Base-by-base conservation (phyloP, 2,888 invertebrate species). In the Sussaba pulchella region DNA sequence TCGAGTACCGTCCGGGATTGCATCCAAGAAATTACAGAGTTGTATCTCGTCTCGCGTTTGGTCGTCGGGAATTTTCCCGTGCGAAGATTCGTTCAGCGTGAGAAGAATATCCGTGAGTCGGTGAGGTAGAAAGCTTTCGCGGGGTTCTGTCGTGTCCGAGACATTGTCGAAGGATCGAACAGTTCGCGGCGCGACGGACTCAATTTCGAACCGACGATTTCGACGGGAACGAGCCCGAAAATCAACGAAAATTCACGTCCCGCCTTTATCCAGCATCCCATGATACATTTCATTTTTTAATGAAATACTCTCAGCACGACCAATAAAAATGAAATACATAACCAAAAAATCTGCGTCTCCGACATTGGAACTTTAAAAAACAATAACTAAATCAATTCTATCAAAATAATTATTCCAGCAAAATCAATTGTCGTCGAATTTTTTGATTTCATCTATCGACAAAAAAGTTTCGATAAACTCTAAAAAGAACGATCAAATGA, bases 41-140 rank as follows among this genome's bases (percentile, higher is more conserved):
- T 6, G 31, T n/a, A n/a, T 31, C 31, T 31, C 31, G 31, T 31
- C 31, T 31, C 14, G 14, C 41, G 59, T 39, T 36, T 59, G 8
- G 24, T 66, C 43, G 6, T 50, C 12, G 21, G 45, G 61, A 71
- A 63, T 67, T 76, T 64, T 67, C 66, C 81, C 69, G 31, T 54
- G 14, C 41, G 47, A 63, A 66, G 31, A 50, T 64, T 52, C 63
- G 6, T 31, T 17, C 57, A 8, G 9, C 41, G 31, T 8, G 41
- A 41, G 31, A 81, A n/a, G 8, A 36, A 75, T 75, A 67, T 72
- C 78, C 71, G 21, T 41, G 45, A 61, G 78, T 78, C 81, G 78
- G 81, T 71, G 41, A 67, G 47, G 78, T 50, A 78, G 81, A 74
- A 19, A 57, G 24, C 43, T 67, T 17, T 24, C 39, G 31, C 54